A percentile compares a stretch with the other conserved stretches of the same genome.
Conservation (phyloP, 2,797 vertebrate genomes). For the Mormyrops boulengeri region DNA sequence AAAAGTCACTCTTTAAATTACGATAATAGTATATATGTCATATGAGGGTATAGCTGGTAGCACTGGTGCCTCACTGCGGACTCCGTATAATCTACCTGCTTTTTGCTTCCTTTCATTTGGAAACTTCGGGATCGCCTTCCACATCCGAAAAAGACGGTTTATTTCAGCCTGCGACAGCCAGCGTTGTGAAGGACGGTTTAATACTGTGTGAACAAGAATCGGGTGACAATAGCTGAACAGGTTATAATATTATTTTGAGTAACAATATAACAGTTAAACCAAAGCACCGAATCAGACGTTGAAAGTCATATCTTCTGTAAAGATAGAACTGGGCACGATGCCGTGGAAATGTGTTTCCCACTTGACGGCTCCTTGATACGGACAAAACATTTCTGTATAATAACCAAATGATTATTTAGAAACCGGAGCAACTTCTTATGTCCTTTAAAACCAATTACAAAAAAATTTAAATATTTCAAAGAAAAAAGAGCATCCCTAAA, state of each 20-base stretch:
- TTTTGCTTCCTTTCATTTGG: not conserved
- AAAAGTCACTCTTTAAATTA: constrained; percentile 6
- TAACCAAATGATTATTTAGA: not conserved
- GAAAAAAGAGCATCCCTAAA: not conserved
- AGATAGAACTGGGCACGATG: not conserved
- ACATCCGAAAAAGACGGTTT: not conserved
- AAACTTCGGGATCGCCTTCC: not conserved
- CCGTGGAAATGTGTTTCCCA: not conserved
- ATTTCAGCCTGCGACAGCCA: not conserved
- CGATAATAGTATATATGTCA: not conserved
- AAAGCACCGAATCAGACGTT: not conserved
- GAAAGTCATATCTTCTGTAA: not conserved
- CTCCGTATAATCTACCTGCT: not conserved
- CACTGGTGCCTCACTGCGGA: not conserved
- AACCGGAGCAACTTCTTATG: not conserved
- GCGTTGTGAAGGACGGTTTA: not conserved
- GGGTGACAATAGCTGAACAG: not conserved
- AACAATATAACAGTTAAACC: not conserved
- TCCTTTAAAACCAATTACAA: not conserved
- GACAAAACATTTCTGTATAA: not conserved
- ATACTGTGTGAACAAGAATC: not conserved
- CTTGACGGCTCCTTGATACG: not conserved
- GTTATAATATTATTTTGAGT: not conserved
- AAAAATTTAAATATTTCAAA: not conserved
- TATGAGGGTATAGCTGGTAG: not conserved